Conservation (phyloP, 1,140 invertebrate genomes). For the Ceratina calcarata region DNA sequence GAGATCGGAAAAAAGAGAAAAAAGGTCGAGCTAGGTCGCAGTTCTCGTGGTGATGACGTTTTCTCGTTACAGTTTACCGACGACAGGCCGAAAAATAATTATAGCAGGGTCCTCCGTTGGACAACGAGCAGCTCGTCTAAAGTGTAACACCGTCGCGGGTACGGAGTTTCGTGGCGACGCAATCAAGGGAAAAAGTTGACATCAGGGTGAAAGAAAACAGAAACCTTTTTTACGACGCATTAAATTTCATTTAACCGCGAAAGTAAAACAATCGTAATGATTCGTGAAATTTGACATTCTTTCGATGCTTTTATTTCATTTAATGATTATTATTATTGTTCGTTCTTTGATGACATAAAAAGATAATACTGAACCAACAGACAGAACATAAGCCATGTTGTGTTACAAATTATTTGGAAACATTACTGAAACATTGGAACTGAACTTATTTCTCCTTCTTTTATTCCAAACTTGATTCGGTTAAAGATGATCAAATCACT, state of each 20-base stretch:
- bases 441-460: no score
- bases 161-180: conserved; percentile 3
- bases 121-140: conserved; percentile 64
- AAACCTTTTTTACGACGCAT: conserved; percentile 65
- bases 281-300: conserved; percentile 60
- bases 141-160: conserved; percentile 62
- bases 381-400: no score
- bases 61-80: conserved; percentile 29
- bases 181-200: neutral
- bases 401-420: no score
- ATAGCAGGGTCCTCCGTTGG: conserved; percentile 13
- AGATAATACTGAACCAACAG: no score
- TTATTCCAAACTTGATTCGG: no score
- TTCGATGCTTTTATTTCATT: no score
- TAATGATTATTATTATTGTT: no score
- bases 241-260: conserved; percentile 74
- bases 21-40: neutral
- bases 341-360: no score
- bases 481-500: no score
- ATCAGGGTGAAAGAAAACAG: neutral
- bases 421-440: no score
- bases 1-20: neutral
- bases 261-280: conserved; percentile 75
- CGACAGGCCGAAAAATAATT: conserved; percentile 54
- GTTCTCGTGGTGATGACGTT: conserved; percentile 14